Base-by-base conservation (phyloP, 2,113 vertebrate species). In the Danio rerio region DNA sequence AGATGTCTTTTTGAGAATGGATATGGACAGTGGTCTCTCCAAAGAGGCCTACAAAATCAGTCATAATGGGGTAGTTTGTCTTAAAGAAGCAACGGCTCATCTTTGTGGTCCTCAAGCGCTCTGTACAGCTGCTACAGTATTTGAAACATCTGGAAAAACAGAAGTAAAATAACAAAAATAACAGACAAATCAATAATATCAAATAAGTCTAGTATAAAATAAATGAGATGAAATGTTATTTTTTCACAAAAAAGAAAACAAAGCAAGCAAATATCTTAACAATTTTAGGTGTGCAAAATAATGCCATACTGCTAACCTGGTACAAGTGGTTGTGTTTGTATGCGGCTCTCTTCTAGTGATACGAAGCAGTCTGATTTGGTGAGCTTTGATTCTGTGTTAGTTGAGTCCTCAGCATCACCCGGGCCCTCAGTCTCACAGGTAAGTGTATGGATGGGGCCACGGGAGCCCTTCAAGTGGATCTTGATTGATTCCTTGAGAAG, bases 391-490 rank as follows among this genome's bases (percentile, higher is more conserved):
- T 72, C 40, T 6, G 43, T n/a, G 42, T 75, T 61, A 50, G 13
- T 5, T 77, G 58, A 18, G 59, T 62, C 45, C 13, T 16, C 45
- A 31, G 3, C 20, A n/a, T 72, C 58, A 4, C 4, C 55, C 0
- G 77, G 7, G 2, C 50, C 69, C 0, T 92, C 92, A 10, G 94
- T 88, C 4, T 97, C 96, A 69, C 95, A 96, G 0, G 96, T 86
- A 86, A 93, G 90, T 0, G 96, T 94, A 0, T 90, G 87, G 50
- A 99, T 95, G 20, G 97, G 96, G 6, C 96, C 96, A n/a, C 88
- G 92, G 45, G 91, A 94, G 50, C 93, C 96, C 82, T 94, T 96
- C 77, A 99, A 92, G 0, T 94, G 95, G 5, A 98, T 89, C 78
- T 95, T 91, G 90, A 98, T 94, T 4, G 89, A 93, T 72, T 98